Conservation (phyloP, 2,888 invertebrate genomes). For the Taphrorychus bicolor region DNA sequence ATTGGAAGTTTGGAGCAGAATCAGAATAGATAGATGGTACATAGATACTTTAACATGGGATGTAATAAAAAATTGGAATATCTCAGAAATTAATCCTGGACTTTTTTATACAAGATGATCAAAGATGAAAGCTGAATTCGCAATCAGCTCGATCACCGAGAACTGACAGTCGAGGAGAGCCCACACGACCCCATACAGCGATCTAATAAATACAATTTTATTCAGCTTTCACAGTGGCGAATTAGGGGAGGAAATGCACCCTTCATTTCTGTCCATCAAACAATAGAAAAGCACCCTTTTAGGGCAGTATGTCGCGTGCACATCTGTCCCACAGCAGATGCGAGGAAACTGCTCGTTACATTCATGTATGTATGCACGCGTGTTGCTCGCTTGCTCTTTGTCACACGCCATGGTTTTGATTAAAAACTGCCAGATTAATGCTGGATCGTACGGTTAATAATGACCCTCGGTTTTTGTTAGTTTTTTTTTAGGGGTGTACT, state of each 20-base stretch:
- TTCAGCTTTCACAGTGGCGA: conserved; percentile 1
- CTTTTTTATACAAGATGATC: no score
- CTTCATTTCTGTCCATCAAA: conserved; percentile 15
- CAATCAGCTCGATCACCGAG: not conserved
- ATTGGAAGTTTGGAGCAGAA: no score
- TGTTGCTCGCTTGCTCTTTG: conserved; percentile 9
- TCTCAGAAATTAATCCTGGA: no score
- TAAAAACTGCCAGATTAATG: conserved; percentile 23
- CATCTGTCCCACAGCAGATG: conserved; percentile 27
- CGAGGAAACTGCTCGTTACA: conserved; percentile 15
- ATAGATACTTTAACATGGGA: no score
- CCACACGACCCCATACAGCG: not conserved
- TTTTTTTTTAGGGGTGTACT: conserved; percentile 10
- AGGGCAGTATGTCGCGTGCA: conserved; percentile 34
- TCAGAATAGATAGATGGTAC: no score
- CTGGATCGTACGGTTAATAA: conserved; percentile 17
- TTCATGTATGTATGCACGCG: conserved; percentile 21
- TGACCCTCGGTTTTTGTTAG: conserved; percentile 1
- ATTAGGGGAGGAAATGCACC: conserved; percentile 29
- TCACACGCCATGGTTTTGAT: conserved; percentile 24
- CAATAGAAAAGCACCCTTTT: conserved; percentile 27
- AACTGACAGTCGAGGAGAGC: not conserved
- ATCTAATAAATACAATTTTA: conserved; percentile 14
- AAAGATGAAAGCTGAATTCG: not conserved
- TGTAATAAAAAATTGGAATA: no score